Percentiles rank a stretch among this genome's conserved stretches.
phyloP scores from a whole-genome alignment of 2,113 vertebrate genomes.

The Sinosuthora webbiana region DNA sequence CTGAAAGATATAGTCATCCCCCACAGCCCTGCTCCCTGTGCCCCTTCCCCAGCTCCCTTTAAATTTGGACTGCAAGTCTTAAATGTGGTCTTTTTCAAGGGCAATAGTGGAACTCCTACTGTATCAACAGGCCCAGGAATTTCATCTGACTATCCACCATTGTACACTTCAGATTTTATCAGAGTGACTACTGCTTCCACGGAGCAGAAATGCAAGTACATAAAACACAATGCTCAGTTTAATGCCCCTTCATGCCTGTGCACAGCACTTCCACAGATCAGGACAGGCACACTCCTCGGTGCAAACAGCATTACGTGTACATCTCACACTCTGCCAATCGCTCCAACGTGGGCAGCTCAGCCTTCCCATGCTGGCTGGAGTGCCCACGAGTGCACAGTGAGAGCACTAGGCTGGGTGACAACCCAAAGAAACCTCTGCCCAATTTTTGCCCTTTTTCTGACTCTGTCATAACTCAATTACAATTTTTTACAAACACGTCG shows the following conservation, averaged over 20 bases:
- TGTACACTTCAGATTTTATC: not conserved
- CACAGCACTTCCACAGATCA: not conserved
- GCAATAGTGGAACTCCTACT: not conserved
- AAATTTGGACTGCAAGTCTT: not conserved
- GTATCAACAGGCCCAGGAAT: not conserved
- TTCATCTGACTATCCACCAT: not conserved
- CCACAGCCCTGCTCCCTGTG: not conserved
- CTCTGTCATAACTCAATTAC: not conserved
- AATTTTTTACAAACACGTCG: not conserved
- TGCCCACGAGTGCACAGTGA: not conserved
- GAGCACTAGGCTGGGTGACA: not conserved
- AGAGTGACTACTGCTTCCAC: not conserved
- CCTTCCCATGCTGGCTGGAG: not conserved
- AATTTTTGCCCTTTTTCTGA: not conserved
- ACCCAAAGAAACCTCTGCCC: not conserved
- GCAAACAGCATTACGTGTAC: not conserved
- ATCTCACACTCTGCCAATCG: rapidly evolving
- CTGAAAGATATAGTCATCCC: not conserved
- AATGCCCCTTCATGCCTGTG: not conserved
- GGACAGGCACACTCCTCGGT: not conserved
- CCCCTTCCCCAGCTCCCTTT: not conserved
- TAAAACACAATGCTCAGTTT: not conserved
- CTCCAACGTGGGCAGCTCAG: not conserved
- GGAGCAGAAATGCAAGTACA: not conserved
- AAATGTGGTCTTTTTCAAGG: not conserved